A percentile compares a stretch with the other conserved stretches of the same genome.
phyloP scores from a whole-genome alignment of 1,140 invertebrate species.

The Bemisia tabaci region DNA sequence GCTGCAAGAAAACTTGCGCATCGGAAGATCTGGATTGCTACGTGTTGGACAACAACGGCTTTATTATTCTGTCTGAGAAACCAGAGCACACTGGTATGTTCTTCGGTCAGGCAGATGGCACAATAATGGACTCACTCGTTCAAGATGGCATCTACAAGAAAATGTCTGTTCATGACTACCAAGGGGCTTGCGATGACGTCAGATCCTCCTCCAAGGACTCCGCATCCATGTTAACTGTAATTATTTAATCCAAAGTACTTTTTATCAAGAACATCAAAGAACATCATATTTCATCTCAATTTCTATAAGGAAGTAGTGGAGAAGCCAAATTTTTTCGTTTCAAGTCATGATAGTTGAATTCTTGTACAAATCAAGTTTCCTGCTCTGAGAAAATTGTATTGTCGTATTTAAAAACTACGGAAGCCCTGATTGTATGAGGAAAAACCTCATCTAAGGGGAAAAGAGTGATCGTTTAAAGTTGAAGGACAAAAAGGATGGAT shows the following conservation, averaged over 20 bases:
- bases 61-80: constrained; percentile 80
- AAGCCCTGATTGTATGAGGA: no score
- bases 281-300: no score
- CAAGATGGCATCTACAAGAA: constrained; percentile 78
- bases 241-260: constrained; percentile 22
- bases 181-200: constrained; percentile 68
- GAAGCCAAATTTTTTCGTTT: no score
- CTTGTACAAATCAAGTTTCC: no score
- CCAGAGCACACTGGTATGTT: constrained; percentile 71
- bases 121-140: constrained; percentile 83
- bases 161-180: constrained; percentile 73
- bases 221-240: constrained; percentile 15
- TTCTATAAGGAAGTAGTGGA: no score
- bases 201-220: constrained; percentile 50
- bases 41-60: constrained; percentile 83
- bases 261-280: no score
- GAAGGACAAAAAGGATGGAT: no score
- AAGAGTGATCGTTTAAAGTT: no score
- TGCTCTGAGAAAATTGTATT: no score
- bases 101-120: constrained; percentile 88
- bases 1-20: constrained; percentile 68
- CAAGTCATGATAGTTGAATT: no score
- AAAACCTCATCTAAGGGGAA: no score
- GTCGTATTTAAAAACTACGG: no score
- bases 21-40: constrained; percentile 80